phyloP scores from a whole-genome alignment of 2,113 vertebrate genomes.

The Grus americana region DNA sequence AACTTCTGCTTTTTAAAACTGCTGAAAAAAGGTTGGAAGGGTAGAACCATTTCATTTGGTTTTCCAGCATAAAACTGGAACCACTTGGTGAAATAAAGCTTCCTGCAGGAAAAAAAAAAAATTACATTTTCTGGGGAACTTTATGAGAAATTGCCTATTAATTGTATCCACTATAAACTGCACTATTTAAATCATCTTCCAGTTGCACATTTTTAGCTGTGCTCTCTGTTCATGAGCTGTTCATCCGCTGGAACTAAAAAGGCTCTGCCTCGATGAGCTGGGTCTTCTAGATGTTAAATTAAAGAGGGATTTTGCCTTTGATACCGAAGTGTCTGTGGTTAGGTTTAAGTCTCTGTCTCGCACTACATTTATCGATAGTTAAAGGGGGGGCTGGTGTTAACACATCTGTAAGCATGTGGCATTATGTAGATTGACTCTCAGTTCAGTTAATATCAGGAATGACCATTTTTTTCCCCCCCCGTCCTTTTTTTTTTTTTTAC shows the following conservation, averaged over 20 bases:
- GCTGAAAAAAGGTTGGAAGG: background rate
- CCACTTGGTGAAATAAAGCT: background rate
- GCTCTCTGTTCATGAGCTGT: background rate
- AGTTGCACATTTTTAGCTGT: background rate
- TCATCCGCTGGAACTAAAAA: background rate
- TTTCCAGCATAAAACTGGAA: background rate
- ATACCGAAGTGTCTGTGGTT: accelerated
- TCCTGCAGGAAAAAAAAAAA: background rate
- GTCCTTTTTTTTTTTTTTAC: too few relatives aligned
- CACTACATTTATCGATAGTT: background rate
- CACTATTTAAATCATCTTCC: background rate
- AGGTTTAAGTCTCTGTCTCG: background rate
- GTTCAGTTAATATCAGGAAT: background rate
- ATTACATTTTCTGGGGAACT: background rate
- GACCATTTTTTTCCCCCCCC: accelerated
- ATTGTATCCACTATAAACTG: background rate
- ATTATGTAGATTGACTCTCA: background rate
- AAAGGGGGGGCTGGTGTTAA: background rate
- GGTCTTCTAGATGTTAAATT: background rate
- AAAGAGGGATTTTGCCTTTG: background rate
- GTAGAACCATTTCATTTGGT: background rate
- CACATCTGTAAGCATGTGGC: background rate
- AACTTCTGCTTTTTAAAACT: background rate
- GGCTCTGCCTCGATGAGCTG: background rate
- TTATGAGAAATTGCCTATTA: background rate